Evolutionary conservation across 2,888 invertebrate species (phyloP), one percentile per base, ranked within the genome.

Genomic region (Globia sparganii): DNA sequence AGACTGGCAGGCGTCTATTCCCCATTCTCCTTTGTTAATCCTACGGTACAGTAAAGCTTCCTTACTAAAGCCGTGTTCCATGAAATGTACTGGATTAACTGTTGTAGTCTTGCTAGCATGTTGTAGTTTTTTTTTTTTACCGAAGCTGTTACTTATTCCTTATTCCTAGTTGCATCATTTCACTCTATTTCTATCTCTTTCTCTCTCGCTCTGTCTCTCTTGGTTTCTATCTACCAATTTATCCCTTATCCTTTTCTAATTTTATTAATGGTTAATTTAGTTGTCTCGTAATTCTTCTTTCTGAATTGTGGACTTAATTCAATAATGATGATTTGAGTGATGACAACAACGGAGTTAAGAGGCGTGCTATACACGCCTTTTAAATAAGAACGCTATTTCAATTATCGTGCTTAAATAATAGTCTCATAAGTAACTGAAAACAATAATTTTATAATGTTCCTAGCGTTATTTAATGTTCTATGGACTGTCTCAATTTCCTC

Each of bases 401-500:
- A n/a, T 34, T 49, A 13, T 34, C 34, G 1, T 43, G 18, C 28
- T 70, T 13, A 2, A 31, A 31, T 34, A 68, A 59, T 59, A 43
- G 49, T 67, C 58, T 34, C 61, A 37, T 69, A 43, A 34, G 61
- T 70, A 58, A 43, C 49, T 43, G 46, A 74, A 75, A 72, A 72
- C 84, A 21, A 75, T 69, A 68, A 40, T 40, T 72, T 66, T 75
- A 40, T 18, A 68, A 72, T 69, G 65, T 71, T 82, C 40, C 40
- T 68, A 80, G 43, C 80, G 34, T 46, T 43, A 67, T 56, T 72
- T 74, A 74, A 74, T 77, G 71, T 46, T 72, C 58, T 34, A 61
- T 43, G 58, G 66, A 59, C 72, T 77, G 68, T 71, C 80, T 74
- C 75, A 67, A 81, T 86, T 87, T 86, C 85, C 78, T 73, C 43